A percentile compares a stretch with the other conserved stretches of the same genome.
Evolutionary conservation across 2,113 vertebrate genomes (phyloP).

Genomic region (Carassius gibelio): DNA sequence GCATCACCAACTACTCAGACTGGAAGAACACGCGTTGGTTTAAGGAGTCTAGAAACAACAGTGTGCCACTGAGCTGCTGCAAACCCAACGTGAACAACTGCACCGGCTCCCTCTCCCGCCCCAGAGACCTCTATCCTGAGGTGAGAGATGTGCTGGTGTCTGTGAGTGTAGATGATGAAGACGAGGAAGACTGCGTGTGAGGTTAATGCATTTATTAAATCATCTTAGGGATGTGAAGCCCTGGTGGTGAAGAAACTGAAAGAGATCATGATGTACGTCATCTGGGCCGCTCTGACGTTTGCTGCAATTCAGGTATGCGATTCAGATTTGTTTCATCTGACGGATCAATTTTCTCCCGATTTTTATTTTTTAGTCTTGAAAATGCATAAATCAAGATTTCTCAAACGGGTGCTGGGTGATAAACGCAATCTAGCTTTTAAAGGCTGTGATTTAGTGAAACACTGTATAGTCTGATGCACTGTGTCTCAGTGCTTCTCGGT

Average conservation of each 20-base stretch:
- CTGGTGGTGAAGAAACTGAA: constrained; percentile 96
- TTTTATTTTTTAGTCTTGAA: too few relatives aligned
- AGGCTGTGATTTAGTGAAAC: background rate
- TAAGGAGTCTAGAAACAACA: constrained; percentile 92
- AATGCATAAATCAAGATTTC: background rate
- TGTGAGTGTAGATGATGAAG: background rate
- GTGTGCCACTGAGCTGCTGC: constrained; percentile 95
- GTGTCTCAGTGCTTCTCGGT: background rate
- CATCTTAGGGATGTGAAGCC: constrained; percentile 89
- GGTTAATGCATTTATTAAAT: constrained; percentile 25
- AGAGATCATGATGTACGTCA: constrained; percentile 98
- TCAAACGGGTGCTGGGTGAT: too few relatives aligned
- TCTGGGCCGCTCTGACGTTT: constrained; percentile 94
- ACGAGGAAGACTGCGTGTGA: too few relatives aligned
- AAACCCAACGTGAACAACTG: constrained; percentile 85
- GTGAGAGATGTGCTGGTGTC: constrained; percentile 64
- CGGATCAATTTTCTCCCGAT: too few relatives aligned
- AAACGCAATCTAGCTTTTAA: background rate
- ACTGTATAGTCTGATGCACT: background rate
- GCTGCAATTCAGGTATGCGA: constrained; percentile 91
- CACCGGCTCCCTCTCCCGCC: constrained; percentile 84
- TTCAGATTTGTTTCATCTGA: too few relatives aligned
- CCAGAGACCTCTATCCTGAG: constrained; percentile 91
- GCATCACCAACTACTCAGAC: constrained; percentile 94
- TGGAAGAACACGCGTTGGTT: constrained; percentile 94